Evolutionary conservation across 2,797 vertebrate genomes (phyloP), one percentile per base, ranked within the genome.

Genomic region (Trachops cirrhosus): DNA sequence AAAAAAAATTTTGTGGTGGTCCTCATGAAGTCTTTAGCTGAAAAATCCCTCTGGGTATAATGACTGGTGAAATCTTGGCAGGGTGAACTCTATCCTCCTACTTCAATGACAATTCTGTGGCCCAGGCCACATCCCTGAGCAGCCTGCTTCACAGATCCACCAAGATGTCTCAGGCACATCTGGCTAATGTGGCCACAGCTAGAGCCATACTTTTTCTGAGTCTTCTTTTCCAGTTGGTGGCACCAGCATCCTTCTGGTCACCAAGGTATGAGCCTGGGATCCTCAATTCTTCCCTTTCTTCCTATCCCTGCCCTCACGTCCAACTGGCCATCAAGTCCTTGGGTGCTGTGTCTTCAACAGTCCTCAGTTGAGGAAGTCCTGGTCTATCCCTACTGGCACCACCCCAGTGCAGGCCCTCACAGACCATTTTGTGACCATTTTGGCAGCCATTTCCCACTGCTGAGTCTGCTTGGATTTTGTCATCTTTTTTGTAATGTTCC

Each of bases 11-110:
- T 26, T 59, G 57, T 32, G 62, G 77, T 92, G 39, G 67, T 62
- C 71, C 95, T 75, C 5, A 18, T 73, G 80, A 85, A 93, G 62
- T 79, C 86, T 89, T 70, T 37, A 54, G 70, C 48, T 75, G 84
- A 74, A 85, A 90, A 87, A 48, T n/a, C 37, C n/a, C 83, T 82
- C 46, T 24, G 39, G 54, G 70, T 71, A 19, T 11, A 46, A n/a
- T 83, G 86, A 86, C 39, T 2, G 11, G 44, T 79, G 82, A 86
- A 84, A 79, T 71, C 79, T 73, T 71, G 74, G 64, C 50, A 34
- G 46, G 52, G 62, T 11, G 11, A 83, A 62, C 59, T 52, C 67
- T 8, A 1, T 19, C 48, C 37, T 54, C 79, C 57, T 34, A 32
- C 39, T 9, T 46, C 22, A 11, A 44, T 14, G 84, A 48, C 54